Percentiles rank a stretch among this genome's conserved stretches.
Conservation (phyloP, 2,888 invertebrate species). For the Cephus pygmeus region DNA sequence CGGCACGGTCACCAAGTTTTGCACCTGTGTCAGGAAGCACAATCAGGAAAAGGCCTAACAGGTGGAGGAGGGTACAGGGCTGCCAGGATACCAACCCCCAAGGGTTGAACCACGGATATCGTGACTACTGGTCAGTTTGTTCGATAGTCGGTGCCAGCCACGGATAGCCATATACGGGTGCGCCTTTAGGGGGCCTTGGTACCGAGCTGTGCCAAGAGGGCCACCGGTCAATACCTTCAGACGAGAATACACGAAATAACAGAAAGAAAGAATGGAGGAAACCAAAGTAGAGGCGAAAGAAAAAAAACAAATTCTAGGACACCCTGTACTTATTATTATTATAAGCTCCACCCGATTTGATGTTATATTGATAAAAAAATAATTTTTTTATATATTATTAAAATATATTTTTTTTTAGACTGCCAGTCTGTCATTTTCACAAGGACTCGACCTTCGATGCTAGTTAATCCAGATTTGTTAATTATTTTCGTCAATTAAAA, state of each 20-base stretch:
- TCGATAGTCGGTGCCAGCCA: conserved; percentile 66
- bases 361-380: too few species aligned
- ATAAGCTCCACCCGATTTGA: not conserved
- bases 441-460: too few species aligned
- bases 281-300: not conserved
- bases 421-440: too few species aligned
- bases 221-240: conserved; percentile 66
- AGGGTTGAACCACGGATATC: conserved; percentile 50
- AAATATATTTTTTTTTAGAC: too few species aligned
- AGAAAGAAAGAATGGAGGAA: not conserved
- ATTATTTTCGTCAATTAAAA: conserved; percentile 31
- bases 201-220: conserved; percentile 64
- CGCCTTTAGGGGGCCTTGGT: conserved; percentile 59
- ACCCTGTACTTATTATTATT: not conserved
- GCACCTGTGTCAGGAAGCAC: not conserved
- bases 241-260: conserved; percentile 19
- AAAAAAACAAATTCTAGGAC: not conserved
- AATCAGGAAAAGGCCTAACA: conserved; percentile 25
- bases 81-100: not conserved
- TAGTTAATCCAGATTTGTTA: too few species aligned
- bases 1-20: not conserved
- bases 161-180: conserved; percentile 48
- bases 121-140: conserved; percentile 67
- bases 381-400: too few species aligned
- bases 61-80: conserved; percentile 34